These are phyloP conservation scores for Panulirus ornatus DNA, from an alignment of 1,140 invertebrate species.

Conservation along the genomic window DNA sequence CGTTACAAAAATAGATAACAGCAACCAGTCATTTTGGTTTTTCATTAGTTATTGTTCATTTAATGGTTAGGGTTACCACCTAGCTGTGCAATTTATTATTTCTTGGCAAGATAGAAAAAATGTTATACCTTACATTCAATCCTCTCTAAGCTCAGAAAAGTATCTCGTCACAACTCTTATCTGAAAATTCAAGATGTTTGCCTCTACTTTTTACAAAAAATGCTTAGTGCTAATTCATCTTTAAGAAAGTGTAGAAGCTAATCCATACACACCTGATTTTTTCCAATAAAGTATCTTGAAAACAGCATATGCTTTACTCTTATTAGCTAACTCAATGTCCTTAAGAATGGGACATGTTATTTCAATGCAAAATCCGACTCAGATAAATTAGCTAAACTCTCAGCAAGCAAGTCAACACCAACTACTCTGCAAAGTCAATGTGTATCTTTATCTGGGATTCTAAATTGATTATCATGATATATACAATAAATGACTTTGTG, in stretches of 20 bases:
- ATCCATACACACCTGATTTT: neutral
- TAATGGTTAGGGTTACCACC: too few species aligned
- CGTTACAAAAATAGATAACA: too few species aligned
- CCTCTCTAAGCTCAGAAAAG: too few species aligned
- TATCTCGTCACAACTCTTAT: too few species aligned
- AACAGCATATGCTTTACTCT: neutral
- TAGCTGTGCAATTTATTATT: neutral
- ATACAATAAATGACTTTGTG: neutral
- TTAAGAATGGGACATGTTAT: neutral
- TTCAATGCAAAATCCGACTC: neutral
- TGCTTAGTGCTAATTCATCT: neutral
- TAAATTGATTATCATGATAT: neutral
- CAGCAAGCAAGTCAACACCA: neutral
- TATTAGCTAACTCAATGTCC: neutral
- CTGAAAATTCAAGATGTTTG: neutral
- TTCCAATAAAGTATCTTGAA: neutral
- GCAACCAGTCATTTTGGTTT: too few species aligned
- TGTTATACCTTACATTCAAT: too few species aligned
- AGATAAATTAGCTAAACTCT: neutral
- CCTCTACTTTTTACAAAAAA: neutral
- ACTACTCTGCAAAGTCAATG: neutral
- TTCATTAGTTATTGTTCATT: too few species aligned
- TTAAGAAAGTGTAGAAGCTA: neutral
- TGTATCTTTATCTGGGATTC: neutral
- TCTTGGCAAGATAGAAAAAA: too few species aligned